Evolutionary conservation across 2,113 vertebrate genomes (phyloP).

Genomic region (Prunella fulvescens): DNA sequence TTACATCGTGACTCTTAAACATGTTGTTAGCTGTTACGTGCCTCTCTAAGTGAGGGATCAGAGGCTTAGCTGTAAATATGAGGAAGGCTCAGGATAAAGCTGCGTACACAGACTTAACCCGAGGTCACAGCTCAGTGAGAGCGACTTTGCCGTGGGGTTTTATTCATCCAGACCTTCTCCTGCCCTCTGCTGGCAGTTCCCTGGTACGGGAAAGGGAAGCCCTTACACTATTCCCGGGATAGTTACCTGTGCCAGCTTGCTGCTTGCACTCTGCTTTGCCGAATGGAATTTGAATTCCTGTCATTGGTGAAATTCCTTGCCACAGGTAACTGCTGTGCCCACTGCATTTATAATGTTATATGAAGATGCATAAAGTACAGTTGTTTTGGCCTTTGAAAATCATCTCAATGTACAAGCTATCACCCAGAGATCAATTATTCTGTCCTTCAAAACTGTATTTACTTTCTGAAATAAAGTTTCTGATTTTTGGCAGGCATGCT

Average conservation of each 20-base stretch:
- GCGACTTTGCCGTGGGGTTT: background rate
- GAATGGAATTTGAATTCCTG: background rate
- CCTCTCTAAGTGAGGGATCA: background rate
- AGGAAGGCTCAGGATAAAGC: background rate
- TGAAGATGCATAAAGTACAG: background rate
- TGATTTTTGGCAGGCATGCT: background rate
- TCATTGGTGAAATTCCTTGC: background rate
- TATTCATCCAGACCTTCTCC: background rate
- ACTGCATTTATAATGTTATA: background rate
- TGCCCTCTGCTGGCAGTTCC: constrained; percentile 22
- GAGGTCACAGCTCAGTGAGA: background rate
- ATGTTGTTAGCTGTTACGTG: background rate
- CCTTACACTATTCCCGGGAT: accelerated
- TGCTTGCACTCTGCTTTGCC: background rate
- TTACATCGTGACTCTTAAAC: background rate
- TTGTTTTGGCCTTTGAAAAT: background rate
- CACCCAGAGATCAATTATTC: background rate
- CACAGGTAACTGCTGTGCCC: background rate
- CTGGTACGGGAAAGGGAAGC: background rate
- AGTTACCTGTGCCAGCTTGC: background rate
- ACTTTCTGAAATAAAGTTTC: background rate
- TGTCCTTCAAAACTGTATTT: background rate
- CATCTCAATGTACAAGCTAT: background rate
- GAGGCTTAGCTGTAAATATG: background rate
- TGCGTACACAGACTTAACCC: background rate